Evolutionary conservation across 2,113 vertebrate genomes (phyloP), one percentile per base, ranked within the genome.

Genomic region (Scomber japonicus): DNA sequence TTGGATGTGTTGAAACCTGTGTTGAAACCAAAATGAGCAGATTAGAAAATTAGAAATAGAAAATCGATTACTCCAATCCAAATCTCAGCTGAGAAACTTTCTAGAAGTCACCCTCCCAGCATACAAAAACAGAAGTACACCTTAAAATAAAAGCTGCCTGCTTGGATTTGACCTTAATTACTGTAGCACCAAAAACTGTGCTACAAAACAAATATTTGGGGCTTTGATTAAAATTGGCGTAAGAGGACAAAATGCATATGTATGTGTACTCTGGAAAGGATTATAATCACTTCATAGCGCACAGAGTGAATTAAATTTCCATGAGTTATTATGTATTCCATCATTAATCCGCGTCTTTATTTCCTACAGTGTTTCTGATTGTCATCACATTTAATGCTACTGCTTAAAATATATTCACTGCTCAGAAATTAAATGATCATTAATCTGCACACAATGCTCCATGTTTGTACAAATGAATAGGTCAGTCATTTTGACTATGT

Each of bases 381-480:
- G 50, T 64, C 13, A 10, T 21, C 24, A 24, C 30, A 78, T 78
- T 24, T 59, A 60, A 77, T 31, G 45, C 40, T 4, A 24, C 17
- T 6, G 49, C 56, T 49, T 14, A 17, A 24, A 62, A n/a, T n/a
- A 10, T 44, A 48, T 60, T 50, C 10, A 31, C 40, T 5, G 21
- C 74, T 56, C 19, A 21, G 50, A 50, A 68, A 67, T 61, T 27
- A 24, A 56, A 19, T 12, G 3, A 19, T 40, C 46, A 30, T 65
- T 55, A 44, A 21, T 59, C 65, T 19, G 17, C 19, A 7, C 62
- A 30, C 51, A 66, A 71, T 21, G 30, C 19, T 67, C 16, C 11
- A 3, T 1, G n/a, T 56, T 62, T 73, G 49, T 57, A 46, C 55
- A 78, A 56, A 59, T 83, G 46, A 81, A 71, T 68, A 46, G 55